Evolutionary conservation across 2,797 vertebrate species (phyloP), one percentile per base, ranked within the genome.

Genomic region (Prionace glauca): DNA sequence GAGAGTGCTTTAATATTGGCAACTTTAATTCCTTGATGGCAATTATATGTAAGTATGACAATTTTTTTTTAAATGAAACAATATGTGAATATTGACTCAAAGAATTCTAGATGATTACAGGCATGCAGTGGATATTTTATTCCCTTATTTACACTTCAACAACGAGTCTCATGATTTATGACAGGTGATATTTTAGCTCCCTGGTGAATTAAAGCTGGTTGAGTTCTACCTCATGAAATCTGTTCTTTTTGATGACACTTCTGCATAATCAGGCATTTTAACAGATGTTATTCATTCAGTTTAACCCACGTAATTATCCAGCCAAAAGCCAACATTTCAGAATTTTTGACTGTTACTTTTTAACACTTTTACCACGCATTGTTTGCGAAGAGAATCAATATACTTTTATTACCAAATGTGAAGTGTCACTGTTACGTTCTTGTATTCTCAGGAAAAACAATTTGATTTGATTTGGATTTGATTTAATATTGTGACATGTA

Each of bases 21-120:
- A 99, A 99, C 97, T 99, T 99, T 96, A 99, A 99, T 97, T 99
- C 99, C 0, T 98, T 99, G 96, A 99, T 99, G 99, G 99, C 99
- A 96, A 99, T 99, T 96, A 98, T 99, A 96, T 99, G 99, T 99
- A 97, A 98, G 99, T 98, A 87, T 92, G 20, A 69, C 81, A 20
- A 56, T 7, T 56, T 56, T 56, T 56, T 56, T 56, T 5, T 5
- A 56, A 56, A 56, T 56, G 0, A 56, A 56, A 56, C 5, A 7
- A 22, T 67, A 92, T 32, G 22, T 81, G n/a, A 16, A 81, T 41
- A 84, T 45, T 84, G 79, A 84, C 41, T 84, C 18, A 84, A 84
- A 45, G 16, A 84, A 41, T 84, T 84, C 79, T 8, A 81, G 36
- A 41, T 84, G 36, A 84, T 41, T 84, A 45, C 79, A 84, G n/a